Evolutionary conservation across 2,797 vertebrate species (phyloP), one percentile per base, ranked within the genome.

Genomic region (Acrossocheilus wenchowensis): DNA sequence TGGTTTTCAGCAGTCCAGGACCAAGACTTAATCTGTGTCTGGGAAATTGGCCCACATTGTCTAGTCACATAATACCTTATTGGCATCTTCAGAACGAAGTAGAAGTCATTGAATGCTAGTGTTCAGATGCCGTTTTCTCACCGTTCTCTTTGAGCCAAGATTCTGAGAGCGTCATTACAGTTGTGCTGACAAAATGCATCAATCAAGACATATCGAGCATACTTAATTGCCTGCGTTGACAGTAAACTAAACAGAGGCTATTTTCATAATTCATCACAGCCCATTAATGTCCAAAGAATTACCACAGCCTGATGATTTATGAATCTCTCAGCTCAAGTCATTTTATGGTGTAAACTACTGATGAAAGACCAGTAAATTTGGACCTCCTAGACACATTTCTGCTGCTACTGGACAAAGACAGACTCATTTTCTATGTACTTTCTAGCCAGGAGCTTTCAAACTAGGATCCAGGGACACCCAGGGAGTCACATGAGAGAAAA

Each of bases 161-260:
- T 50, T 48, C 23, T 41, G 71, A 48, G 69, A 77, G 52, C 34
- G 14, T 87, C 72, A 79, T 73, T 86, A 78, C 86, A 50, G 78
- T 73, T 66, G 73, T 50, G 86, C 77, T 72, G 43, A 87, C 79
- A 85, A 77, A 78, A 62, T 81, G 62, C 86, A 87, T 87, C 86
- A 87, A 86, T 82, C 82, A 88, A 86, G 81, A 83, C 43, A 86
- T 78, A 87, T 79, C 36, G 41, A 84, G 30, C 81, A 52, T 60
- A 82, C 68, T 60, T 89, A 89, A 88, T 85, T 88, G 57, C 64
- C 45, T 74, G 48, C 6, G 41, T 50, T 88, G 85, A 83, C 78
- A 54, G 69, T 75, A 83, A 48, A 86, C 86, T 88, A 85, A 82
- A 75, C 82, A 87, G 69, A 88, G 73, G 82, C 87, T 82, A 64